Conservation (phyloP, 1,140 invertebrate genomes). For the Drosophila suzukii region DNA sequence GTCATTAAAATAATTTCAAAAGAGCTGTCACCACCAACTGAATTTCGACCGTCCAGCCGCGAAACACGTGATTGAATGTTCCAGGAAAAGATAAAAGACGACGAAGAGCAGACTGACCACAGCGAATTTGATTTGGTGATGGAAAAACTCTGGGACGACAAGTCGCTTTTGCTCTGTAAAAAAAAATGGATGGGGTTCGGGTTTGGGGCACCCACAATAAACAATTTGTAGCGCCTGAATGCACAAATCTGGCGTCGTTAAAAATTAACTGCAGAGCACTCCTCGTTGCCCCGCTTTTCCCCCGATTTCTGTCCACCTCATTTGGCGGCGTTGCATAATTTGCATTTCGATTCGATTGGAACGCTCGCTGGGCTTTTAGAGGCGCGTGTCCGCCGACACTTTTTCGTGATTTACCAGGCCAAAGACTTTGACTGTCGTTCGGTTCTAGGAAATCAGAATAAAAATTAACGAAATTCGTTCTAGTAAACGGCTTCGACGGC, state of each 20-base stretch:
- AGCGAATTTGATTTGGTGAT: conserved; percentile 76
- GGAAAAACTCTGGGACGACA: conserved; percentile 23
- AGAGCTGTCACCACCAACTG: background rate
- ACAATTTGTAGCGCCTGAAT: conserved; percentile 82
- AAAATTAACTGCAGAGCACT: conserved; percentile 70
- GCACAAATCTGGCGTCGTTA: conserved; percentile 79
- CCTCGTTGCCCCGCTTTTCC: background rate
- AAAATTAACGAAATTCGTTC: conserved; percentile 82
- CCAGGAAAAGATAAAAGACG: conserved; percentile 23
- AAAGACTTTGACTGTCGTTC: conserved; percentile 37
- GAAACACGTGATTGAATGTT: conserved; percentile 9
- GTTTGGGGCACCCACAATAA: conserved; percentile 67
- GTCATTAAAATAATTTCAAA: background rate
- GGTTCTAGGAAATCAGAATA: conserved; percentile 83
- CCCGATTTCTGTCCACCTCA: conserved; percentile 13
- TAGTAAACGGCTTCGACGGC: conserved; percentile 66
- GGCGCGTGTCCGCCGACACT: conserved; percentile 82
- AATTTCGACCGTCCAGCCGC: background rate
- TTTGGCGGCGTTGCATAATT: conserved; percentile 73
- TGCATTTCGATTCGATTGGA: conserved; percentile 83
- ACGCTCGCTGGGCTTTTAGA: conserved; percentile 58
- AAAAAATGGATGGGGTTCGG: background rate
- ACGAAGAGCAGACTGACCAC: conserved; percentile 54
- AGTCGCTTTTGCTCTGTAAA: background rate
- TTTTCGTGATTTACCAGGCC: conserved; percentile 79